Base-by-base conservation (phyloP, 2,888 invertebrate species). In the Copidosoma aretas region DNA sequence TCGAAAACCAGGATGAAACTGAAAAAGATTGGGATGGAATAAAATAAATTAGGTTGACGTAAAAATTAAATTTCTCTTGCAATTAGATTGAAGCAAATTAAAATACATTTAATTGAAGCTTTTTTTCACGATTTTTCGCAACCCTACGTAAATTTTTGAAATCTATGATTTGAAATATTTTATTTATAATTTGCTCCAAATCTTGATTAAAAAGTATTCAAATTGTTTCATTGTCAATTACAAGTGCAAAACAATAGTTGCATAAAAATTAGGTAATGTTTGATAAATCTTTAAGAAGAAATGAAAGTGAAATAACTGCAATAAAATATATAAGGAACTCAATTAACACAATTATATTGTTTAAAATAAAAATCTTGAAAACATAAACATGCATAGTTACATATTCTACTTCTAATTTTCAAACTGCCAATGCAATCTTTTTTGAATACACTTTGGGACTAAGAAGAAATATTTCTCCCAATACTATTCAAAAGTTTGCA, bases 1-100 rank as follows among this genome's bases (percentile, higher is more conserved):
- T 60, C 72, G 75, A 75, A 79, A 77, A 79, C 72, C 76, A 75
- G 75, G 77, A 75, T 74, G 75, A 75, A 81, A 81, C 79, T 79
- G 79, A 78, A 80, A 81, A 68, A 71, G 73, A 77, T 76, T 75
- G 75, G 74, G 72, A 71, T 62, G 72, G 73, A 77, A 72, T 73
- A 64, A 73, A 74, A 74, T 70, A 68, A 46, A 14, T 32, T 32
- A 32, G 32, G 32, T 32, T 5, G 8, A 32, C 58, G 71, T 63
- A 68, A 68, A 60, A 25, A 56, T 32, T 5, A 32, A 56, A 32
- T 32, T 14, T 24, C 8, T 32, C 32, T 32, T 32, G 32, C 32
- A 32, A 32, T 32, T 8, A 32, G 32, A 32, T 54, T 32, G 60
- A 64, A 66, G 64, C 54, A 53, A 46, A 54, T 64, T 10, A 62